A percentile compares a stretch with the other conserved stretches of the same genome.
Conservation (phyloP, 1,140 invertebrate genomes). For the Periplaneta americana region DNA sequence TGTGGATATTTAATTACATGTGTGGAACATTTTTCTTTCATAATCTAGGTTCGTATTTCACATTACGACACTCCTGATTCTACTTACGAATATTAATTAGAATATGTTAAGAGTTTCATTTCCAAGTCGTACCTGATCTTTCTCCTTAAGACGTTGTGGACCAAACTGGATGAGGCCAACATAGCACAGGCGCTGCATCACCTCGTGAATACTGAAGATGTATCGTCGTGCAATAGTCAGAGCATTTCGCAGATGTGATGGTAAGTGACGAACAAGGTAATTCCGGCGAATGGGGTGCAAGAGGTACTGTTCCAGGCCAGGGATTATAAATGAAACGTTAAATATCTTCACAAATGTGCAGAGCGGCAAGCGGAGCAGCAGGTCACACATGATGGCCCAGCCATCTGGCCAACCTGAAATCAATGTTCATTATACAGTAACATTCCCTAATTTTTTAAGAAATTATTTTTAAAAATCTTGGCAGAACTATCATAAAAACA, state of each 20-base stretch:
- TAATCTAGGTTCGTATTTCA: too few relatives aligned
- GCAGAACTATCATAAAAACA: too few relatives aligned
- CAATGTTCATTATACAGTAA: neutral
- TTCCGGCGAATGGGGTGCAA: constrained; percentile 63
- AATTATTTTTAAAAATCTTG: neutral
- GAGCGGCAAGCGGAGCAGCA: constrained; percentile 64
- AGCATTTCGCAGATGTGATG: constrained; percentile 42
- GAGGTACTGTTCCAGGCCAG: constrained; percentile 53
- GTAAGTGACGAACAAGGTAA: constrained; percentile 53
- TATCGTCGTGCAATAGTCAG: constrained; percentile 57
- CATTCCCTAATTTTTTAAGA: neutral
- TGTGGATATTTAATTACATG: too few relatives aligned
- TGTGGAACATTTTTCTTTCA: too few relatives aligned
- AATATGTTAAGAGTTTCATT: too few relatives aligned
- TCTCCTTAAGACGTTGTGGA: constrained; percentile 56
- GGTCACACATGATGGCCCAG: constrained; percentile 69
- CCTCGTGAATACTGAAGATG: constrained; percentile 54
- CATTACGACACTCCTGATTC: too few relatives aligned
- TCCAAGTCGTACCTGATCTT: constrained; percentile 47
- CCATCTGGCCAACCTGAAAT: constrained; percentile 47
- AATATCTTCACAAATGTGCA: constrained; percentile 64
- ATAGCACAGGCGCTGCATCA: constrained; percentile 50
- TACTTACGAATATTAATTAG: too few relatives aligned
- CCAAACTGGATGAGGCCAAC: constrained; percentile 70
- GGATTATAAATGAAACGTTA: constrained; percentile 49